Percentiles rank a stretch among this genome's conserved stretches.
These are phyloP conservation scores for Cebidichthys violaceus DNA, from an alignment of 2,113 vertebrate species.

Conservation along the genomic window DNA sequence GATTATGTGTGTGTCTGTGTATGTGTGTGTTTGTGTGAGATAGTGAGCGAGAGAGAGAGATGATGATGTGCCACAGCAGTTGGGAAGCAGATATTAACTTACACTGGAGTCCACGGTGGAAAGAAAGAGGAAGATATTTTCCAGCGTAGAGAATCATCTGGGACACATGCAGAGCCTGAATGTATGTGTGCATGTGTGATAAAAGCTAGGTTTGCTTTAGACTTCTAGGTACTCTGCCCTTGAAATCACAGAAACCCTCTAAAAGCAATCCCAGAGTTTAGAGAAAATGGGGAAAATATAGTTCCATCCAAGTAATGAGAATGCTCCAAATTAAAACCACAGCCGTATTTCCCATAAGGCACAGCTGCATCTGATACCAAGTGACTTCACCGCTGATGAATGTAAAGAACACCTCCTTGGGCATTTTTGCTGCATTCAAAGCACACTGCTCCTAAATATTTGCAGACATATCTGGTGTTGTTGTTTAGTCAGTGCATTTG, in stretches of 20 bases:
- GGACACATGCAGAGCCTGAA: not conserved
- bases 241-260: conserved; percentile 8
- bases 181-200: conserved; percentile 7
- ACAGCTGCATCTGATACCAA: conserved; percentile 41
- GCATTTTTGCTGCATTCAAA: conserved; percentile 25
- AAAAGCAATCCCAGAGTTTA: not conserved
- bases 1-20: conserved; percentile 50
- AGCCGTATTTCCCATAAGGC: conserved; percentile 50
- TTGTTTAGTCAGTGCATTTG: conserved; percentile 32
- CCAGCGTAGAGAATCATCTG: conserved; percentile 15
- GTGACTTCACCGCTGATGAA: conserved; percentile 50
- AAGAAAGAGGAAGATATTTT: conserved; percentile 22
- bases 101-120: conserved; percentile 6
- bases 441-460: conserved; percentile 31
- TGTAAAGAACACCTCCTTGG: conserved; percentile 49
- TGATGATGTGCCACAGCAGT: conserved; percentile 51
- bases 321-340: conserved; percentile 33
- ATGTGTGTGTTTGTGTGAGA: conserved; percentile 41
- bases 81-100: conserved; percentile 45
- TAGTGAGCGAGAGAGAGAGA: conserved; percentile 24
- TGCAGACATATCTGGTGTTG: conserved; percentile 24
- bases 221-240: not conserved
- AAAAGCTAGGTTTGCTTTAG: not conserved
- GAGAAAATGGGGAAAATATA: conserved; percentile 12
- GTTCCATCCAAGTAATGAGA: conserved; percentile 40